A percentile compares a stretch with the other conserved stretches of the same genome.
phyloP scores from a whole-genome alignment of 2,113 vertebrate genomes.

The Arizona elegans region DNA sequence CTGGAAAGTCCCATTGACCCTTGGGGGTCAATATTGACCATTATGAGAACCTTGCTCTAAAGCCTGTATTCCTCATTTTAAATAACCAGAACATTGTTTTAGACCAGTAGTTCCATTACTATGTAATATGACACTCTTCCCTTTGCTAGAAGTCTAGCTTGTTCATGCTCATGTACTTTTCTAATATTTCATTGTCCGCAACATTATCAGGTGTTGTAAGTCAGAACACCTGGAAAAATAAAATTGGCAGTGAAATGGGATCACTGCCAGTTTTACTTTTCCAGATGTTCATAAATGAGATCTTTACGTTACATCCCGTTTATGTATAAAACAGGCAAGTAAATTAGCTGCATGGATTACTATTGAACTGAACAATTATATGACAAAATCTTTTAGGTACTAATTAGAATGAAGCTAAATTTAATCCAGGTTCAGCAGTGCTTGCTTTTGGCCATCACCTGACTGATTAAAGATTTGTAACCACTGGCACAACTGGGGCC shows the following conservation, averaged over 20 bases:
- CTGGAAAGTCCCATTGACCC: neutral
- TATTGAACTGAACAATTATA: neutral
- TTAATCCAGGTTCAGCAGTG: neutral
- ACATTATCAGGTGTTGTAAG: neutral
- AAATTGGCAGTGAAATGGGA: neutral
- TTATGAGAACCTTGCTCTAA: neutral
- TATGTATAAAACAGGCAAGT: neutral
- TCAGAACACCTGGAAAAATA: neutral
- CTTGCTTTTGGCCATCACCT: neutral
- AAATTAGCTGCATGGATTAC: neutral
- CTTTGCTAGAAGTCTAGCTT: neutral
- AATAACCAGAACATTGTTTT: neutral
- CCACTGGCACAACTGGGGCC: neutral
- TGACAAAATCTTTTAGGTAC: neutral
- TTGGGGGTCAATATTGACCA: neutral
- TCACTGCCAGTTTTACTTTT: neutral
- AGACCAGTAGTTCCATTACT: neutral
- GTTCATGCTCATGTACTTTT: neutral
- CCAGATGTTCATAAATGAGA: neutral
- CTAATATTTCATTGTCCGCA: neutral
- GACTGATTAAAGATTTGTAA: neutral
- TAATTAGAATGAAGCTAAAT: neutral
- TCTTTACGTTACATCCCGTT: neutral
- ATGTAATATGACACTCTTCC: neutral
- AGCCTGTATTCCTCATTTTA: neutral